Base-by-base conservation (phyloP, 1,140 invertebrate species). In the Oppia nitens region DNA sequence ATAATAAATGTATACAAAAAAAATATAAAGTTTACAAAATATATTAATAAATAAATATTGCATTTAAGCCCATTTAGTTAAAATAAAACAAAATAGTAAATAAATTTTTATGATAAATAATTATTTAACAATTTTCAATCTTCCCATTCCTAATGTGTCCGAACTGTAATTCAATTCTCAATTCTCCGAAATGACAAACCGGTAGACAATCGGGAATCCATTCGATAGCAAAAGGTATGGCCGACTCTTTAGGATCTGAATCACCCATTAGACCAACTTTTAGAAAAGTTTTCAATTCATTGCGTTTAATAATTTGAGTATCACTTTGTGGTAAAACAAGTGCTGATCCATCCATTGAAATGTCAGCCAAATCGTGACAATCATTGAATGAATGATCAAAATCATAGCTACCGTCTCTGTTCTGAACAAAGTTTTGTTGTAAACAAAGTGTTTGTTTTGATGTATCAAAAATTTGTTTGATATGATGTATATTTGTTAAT, bases 191-290 rank as follows among this genome's bases (percentile, higher is more conserved):
- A 64, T 79, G 76, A 6, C 78, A 78, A 64, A 77, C 73, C 11
- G 82, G 82, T n/a, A 84, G 69, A 60, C 84, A 77, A 65, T 84
- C 80, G 1, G 82, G 82, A 63, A 82, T 83, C 82, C 82, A 85
- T 69, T 85, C 82, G 53, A 85, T 82, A 17, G 81, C 72, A 67
- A 84, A 83, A 48, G 81, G 81, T n/a, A 77, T 80, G 20, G 79
- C 77, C n/a, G n/a, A n/a, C 53, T 81, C 77, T 51, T 76, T 75
- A 67, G 79, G 77, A 63, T 79, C 75, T 14, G 73, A 69, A n/a
- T n/a, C n/a, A 20, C 74, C 70, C 2, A 74, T 77, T 62, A 76
- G 77, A 54, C 80, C 79, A 66, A 83, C 80, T 79, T 82, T 83
- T 0, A 84, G 70, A 70, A 75, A 82, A 14, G 82, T 84, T 69